Percentiles rank a stretch among this genome's conserved stretches.
These are phyloP conservation scores for Drepanosiphum platanoidis DNA, from an alignment of 2,888 invertebrate genomes.

Conservation along the genomic window DNA sequence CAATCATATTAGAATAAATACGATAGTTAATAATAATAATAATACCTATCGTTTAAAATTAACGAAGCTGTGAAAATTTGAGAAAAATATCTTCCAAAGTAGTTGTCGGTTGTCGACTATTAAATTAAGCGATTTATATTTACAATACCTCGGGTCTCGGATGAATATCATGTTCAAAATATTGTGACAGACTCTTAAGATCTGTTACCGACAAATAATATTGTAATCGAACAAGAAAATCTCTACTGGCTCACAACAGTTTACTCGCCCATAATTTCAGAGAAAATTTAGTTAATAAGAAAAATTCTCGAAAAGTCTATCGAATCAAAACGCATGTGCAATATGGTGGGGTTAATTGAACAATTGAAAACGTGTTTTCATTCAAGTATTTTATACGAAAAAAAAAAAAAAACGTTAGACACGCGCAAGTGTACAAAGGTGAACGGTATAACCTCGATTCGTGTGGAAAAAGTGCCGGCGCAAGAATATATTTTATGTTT, in stretches of 20 bases:
- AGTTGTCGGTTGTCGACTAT: neutral
- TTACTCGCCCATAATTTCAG: too few species aligned
- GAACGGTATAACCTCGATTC: neutral
- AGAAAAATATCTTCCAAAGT: neutral
- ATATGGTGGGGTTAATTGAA: conserved; percentile 11
- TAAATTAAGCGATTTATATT: neutral
- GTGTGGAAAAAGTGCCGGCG: neutral
- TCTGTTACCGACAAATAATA: conserved; percentile 1
- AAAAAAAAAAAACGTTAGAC: neutral
- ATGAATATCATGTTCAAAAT: neutral
- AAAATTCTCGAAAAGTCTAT: neutral
- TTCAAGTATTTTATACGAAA: neutral
- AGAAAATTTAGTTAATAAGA: too few species aligned
- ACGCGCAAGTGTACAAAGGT: neutral
- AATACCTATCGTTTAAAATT: neutral
- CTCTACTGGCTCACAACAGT: too few species aligned
- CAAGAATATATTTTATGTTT: neutral
- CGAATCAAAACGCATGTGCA: neutral
- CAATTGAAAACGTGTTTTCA: neutral
- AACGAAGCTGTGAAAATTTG: too few species aligned
- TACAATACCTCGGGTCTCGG: neutral
- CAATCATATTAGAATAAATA: neutral
- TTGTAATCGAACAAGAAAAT: neutral
- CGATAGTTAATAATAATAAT: conserved; percentile 4
- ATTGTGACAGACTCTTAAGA: conserved; percentile 10